These are phyloP conservation scores for Orthosia incerta DNA, from an alignment of 2,888 invertebrate genomes.

Conservation along the genomic window DNA sequence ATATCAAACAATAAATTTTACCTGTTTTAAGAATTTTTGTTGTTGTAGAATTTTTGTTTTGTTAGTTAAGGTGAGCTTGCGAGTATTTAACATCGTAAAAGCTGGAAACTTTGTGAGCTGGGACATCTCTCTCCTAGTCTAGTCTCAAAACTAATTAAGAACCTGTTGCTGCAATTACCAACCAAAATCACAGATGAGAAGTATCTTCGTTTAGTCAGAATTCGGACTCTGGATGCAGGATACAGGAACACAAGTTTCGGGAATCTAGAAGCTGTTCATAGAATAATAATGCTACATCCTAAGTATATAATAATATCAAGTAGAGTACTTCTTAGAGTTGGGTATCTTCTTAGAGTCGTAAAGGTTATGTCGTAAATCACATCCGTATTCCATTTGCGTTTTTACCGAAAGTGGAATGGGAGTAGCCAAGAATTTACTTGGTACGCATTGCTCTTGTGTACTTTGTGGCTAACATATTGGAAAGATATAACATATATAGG, in stretches of 20 bases:
- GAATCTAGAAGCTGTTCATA: not conserved
- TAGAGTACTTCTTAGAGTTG: not conserved
- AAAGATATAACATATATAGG: not conserved
- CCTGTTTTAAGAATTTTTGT: not conserved
- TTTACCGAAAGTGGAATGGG: constrained; percentile 31
- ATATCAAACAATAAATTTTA: too few relatives aligned
- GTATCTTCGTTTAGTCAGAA: not conserved
- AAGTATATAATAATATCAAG: constrained; percentile 23
- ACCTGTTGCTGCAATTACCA: constrained; percentile 15
- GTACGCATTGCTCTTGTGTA: constrained; percentile 1
- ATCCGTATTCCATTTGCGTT: constrained; percentile 38
- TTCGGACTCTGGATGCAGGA: not conserved
- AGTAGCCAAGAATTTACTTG: constrained; percentile 23
- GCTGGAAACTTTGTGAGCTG: too few relatives aligned
- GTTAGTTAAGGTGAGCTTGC: too few relatives aligned
- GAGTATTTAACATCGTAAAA: not conserved
- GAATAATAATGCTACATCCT: not conserved
- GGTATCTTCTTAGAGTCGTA: constrained; percentile 11
- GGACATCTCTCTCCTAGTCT: not conserved
- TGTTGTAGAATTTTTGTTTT: not conserved
- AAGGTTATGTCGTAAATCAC: constrained; percentile 39
- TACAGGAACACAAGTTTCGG: not conserved
- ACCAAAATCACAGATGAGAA: not conserved
- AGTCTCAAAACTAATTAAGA: not conserved
- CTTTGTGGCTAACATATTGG: not conserved